These are phyloP conservation scores for Empis livida DNA, from an alignment of 2,888 invertebrate species.

Conservation along the genomic window DNA sequence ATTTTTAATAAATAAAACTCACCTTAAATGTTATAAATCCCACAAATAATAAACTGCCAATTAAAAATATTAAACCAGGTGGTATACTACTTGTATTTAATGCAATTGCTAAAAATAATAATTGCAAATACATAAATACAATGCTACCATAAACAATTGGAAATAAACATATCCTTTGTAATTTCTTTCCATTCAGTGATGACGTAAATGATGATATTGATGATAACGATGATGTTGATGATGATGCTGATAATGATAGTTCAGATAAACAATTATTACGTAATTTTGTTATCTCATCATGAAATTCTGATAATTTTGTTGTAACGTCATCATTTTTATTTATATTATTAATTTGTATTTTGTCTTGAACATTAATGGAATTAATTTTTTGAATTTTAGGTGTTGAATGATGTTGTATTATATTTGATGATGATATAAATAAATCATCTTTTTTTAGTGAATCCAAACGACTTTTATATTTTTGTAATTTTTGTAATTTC, in stretches of 20 bases:
- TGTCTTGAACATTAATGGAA: background rate
- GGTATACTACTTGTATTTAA: constrained; percentile 11
- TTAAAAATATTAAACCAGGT: constrained; percentile 13
- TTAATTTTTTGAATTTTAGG: background rate
- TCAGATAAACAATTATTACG: background rate
- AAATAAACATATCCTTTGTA: background rate
- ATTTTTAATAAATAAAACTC: too few species aligned
- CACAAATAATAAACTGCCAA: constrained; percentile 11
- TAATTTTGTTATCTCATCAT: background rate
- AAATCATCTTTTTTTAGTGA: background rate
- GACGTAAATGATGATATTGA: background rate
- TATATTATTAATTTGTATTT: background rate
- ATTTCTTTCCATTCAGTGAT: background rate
- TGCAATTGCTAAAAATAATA: constrained; percentile 8
- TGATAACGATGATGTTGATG: too few species aligned
- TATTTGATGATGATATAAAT: background rate
- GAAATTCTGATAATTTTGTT: background rate
- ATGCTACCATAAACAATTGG: constrained; percentile 10
- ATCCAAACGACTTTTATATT: constrained; percentile 5
- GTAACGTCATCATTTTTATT: background rate
- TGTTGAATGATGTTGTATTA: background rate
- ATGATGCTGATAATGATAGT: too few species aligned
- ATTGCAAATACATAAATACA: constrained; percentile 12
- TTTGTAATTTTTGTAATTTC: constrained; percentile 6
- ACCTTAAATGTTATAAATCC: constrained; percentile 12